These are phyloP conservation scores for Musca domestica DNA, from an alignment of 1,140 invertebrate species.

Conservation along the genomic window DNA sequence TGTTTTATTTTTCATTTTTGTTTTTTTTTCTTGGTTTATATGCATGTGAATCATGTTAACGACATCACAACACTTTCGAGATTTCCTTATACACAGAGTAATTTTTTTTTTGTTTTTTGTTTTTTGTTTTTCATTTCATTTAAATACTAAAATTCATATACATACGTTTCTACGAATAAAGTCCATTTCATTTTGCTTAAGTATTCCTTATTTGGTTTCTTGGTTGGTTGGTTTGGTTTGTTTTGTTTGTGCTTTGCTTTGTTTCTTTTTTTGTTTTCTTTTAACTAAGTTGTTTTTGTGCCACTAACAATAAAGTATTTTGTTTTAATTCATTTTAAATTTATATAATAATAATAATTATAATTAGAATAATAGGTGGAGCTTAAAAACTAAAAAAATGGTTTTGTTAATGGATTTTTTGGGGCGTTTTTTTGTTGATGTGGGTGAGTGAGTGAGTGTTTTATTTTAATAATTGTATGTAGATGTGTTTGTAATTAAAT, in stretches of 20 bases:
- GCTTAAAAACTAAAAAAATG: conserved; percentile 26
- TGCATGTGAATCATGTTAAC: conserved; percentile 4
- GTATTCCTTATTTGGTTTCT: background rate
- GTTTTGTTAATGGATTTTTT: conserved; percentile 27
- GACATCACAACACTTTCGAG: conserved; percentile 51
- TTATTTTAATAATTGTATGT: background rate
- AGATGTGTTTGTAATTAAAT: background rate
- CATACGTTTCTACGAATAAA: conserved; percentile 43
- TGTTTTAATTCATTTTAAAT: background rate
- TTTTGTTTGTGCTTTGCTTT: conserved; percentile 2
- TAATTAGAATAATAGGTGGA: conserved; percentile 5
- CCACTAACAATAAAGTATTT: conserved; percentile 20
- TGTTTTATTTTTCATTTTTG: background rate
- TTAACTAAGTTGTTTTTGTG: conserved; percentile 19
- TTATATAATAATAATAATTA: background rate
- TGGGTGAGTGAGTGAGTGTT: no score
- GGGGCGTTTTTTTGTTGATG: no score
- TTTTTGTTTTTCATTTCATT: background rate
- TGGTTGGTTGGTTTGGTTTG: conserved; percentile 18
- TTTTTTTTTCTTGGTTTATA: background rate
- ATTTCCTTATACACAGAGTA: conserved; percentile 31
- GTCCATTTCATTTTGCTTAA: conserved; percentile 35
- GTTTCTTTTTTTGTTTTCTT: conserved; percentile 26
- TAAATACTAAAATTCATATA: conserved; percentile 19
- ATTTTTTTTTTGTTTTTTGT: background rate